Conservation (phyloP, 2,888 invertebrate genomes). For the Hydroisotoma schaefferi region DNA sequence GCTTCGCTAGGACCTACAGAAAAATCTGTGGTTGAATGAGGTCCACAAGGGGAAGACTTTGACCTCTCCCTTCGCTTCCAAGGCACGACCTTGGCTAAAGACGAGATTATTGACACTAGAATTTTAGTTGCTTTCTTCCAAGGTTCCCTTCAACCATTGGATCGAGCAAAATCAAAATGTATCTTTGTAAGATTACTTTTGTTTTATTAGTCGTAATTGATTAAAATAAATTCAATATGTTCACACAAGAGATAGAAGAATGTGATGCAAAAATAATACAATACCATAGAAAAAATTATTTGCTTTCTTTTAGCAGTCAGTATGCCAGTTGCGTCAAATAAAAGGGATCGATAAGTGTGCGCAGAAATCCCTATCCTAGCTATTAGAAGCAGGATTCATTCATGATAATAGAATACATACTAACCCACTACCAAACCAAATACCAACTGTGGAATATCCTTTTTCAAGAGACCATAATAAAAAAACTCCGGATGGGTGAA, state of each 20-base stretch:
- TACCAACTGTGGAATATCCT: background rate
- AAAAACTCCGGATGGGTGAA: no score
- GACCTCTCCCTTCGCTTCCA: slow-evolving; percentile 45
- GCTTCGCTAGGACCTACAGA: slow-evolving; percentile 44
- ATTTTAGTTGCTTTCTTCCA: slow-evolving; percentile 28
- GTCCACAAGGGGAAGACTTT: slow-evolving; percentile 24
- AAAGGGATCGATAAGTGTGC: slow-evolving; percentile 39
- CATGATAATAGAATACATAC: slow-evolving; percentile 15
- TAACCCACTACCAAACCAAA: no score
- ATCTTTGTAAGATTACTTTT: background rate
- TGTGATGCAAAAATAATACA: slow-evolving; percentile 6
- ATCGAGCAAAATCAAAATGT: background rate
- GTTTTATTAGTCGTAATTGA: background rate
- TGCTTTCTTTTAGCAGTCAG: slow-evolving; percentile 14
- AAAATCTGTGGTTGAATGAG: slow-evolving; percentile 24
- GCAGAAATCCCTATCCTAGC: slow-evolving; percentile 35
- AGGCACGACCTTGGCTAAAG: slow-evolving; percentile 47
- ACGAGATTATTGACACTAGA: slow-evolving; percentile 47
- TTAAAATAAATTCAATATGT: slow-evolving; percentile 36
- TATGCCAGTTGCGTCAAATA: slow-evolving; percentile 38
- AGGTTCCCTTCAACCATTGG: slow-evolving; percentile 2
- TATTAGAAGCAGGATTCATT: no score
- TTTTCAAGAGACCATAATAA: no score
- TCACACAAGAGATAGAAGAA: no score
- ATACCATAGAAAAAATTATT: slow-evolving; percentile 2